phyloP scores from a whole-genome alignment of 2,797 vertebrate genomes.

The Naso thynnoides region DNA sequence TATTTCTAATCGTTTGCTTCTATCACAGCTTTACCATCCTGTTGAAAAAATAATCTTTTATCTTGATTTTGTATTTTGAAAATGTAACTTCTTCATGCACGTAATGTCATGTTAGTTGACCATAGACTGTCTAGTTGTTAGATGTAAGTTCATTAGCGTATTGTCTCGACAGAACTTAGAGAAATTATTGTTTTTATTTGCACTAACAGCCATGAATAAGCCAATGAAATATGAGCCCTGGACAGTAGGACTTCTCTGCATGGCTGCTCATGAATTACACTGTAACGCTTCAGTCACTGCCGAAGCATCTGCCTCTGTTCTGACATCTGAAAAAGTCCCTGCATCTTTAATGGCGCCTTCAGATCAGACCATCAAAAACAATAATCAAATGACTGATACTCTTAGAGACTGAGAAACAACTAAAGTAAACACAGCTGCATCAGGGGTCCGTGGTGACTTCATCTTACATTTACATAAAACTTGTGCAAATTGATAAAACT shows the following conservation, averaged over 20 bases:
- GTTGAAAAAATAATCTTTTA: background rate
- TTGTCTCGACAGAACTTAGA: background rate
- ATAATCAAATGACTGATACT: conserved; percentile 22
- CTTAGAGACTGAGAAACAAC: conserved; percentile 12
- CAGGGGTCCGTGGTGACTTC: background rate
- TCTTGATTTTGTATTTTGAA: background rate
- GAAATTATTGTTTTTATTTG: background rate
- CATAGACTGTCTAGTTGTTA: background rate
- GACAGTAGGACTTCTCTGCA: background rate
- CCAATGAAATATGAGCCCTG: background rate
- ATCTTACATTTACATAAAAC: background rate
- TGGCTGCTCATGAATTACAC: conserved; percentile 24
- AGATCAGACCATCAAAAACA: conserved; percentile 12
- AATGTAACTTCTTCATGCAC: background rate
- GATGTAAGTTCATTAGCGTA: background rate
- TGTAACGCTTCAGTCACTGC: background rate
- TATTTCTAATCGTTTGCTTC: background rate
- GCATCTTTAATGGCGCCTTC: background rate
- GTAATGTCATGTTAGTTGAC: background rate
- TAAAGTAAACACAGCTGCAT: background rate
- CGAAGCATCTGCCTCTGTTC: background rate
- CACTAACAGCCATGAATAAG: too few species aligned
- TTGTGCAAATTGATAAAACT: background rate
- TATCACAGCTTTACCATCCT: background rate
- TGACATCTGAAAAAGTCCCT: conserved; percentile 18